phyloP scores from a whole-genome alignment of 2,113 vertebrate species.

The Diglossa brunneiventris region DNA sequence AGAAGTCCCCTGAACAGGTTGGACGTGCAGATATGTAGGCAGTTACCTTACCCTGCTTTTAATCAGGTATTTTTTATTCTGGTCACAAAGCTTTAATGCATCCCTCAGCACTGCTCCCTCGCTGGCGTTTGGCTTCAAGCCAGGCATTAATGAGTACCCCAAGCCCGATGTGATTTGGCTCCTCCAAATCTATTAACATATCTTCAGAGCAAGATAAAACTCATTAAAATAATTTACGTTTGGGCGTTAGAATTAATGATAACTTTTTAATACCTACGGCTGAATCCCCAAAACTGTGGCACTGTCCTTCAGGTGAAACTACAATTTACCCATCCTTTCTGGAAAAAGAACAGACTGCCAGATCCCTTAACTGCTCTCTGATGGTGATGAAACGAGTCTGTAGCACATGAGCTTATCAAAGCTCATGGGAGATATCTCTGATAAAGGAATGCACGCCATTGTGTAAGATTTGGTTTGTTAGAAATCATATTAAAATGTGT shows the following conservation, averaged over 20 bases:
- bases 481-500: neutral
- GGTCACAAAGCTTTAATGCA: neutral
- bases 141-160: slow-evolving; percentile 22
- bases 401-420: neutral
- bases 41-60: neutral
- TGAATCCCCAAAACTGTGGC: neutral
- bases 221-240: slow-evolving; percentile 34
- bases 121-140: neutral
- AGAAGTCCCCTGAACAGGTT: neutral
- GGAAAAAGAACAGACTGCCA: neutral
- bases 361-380: neutral
- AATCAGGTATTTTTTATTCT: neutral
- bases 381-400: neutral
- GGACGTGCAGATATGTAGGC: neutral
- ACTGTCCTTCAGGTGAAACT: neutral
- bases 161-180: slow-evolving; percentile 7
- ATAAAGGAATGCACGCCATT: neutral
- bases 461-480: neutral
- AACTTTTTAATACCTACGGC: neutral
- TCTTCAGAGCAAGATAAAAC: slow-evolving; percentile 39
- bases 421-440: neutral
- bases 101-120: neutral
- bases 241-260: neutral
- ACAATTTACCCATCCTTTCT: neutral
- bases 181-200: slow-evolving; percentile 16